Evolutionary conservation across 2,113 vertebrate genomes (phyloP).

Genomic region (Arvicanthis niloticus): DNA sequence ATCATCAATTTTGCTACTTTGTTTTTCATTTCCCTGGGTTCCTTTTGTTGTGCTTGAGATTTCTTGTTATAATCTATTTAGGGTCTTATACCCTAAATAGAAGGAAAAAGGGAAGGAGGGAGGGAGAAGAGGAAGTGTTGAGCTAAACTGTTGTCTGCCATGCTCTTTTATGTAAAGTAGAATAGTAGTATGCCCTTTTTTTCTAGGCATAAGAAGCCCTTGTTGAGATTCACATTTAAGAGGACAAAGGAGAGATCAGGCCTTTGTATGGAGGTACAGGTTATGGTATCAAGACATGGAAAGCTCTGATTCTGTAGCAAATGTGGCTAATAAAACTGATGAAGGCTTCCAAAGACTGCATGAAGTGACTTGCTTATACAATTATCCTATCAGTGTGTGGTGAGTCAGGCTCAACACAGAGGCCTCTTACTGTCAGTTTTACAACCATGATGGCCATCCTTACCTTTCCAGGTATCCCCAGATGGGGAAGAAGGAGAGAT

Average conservation of each 20-base stretch:
- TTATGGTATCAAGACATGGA: not conserved
- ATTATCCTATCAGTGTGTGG: not conserved
- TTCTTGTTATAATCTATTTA: conserved; percentile 19
- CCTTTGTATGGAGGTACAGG: not conserved
- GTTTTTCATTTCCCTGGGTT: not conserved
- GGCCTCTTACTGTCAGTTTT: not conserved
- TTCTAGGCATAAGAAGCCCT: not conserved
- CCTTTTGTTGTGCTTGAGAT: not conserved
- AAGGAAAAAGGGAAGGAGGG: not conserved
- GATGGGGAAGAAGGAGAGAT: not conserved
- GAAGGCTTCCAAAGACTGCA: not conserved
- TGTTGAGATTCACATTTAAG: not conserved
- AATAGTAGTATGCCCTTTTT: not conserved
- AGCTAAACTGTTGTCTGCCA: not conserved
- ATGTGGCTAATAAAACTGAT: not conserved
- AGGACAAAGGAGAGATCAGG: not conserved
- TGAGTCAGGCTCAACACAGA: not conserved
- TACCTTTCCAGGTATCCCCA: not conserved
- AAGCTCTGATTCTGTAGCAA: not conserved
- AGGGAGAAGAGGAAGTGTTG: not conserved
- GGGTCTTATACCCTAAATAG: not conserved
- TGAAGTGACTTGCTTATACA: not conserved
- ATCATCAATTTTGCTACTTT: not conserved
- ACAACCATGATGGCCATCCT: not conserved
- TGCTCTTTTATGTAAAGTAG: not conserved